Evolutionary conservation across 2,113 vertebrate species (phyloP).

Genomic region (Hippolais icterina): DNA sequence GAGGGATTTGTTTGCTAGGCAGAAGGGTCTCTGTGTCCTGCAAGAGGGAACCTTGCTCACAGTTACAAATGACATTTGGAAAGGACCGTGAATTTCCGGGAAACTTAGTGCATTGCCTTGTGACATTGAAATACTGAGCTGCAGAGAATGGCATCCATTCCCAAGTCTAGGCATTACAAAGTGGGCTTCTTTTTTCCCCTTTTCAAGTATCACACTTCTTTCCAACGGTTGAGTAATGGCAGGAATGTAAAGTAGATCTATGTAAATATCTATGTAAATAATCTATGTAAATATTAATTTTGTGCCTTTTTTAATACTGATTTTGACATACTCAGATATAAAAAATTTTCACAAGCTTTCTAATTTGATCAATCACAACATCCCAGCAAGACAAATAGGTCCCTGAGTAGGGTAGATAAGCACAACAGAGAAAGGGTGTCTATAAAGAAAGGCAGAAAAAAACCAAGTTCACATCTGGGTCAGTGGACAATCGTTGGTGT

Average conservation of each 20-base stretch:
- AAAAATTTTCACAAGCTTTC: slow-evolving; percentile 24
- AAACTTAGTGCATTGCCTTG: not conserved
- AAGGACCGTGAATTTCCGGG: not conserved
- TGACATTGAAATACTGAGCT: not conserved
- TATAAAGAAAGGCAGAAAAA: slow-evolving; percentile 33
- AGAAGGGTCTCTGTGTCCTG: not conserved
- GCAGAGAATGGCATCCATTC: not conserved
- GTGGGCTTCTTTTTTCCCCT: not conserved
- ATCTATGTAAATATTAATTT: not conserved
- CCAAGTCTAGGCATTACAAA: not conserved
- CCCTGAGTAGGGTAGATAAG: slow-evolving; percentile 26
- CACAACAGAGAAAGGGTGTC: slow-evolving; percentile 8
- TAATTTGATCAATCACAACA: slow-evolving; percentile 6
- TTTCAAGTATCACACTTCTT: not conserved
- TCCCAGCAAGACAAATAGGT: slow-evolving; percentile 30
- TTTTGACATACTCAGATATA: not conserved
- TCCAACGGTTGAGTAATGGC: not conserved
- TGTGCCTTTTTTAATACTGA: not conserved
- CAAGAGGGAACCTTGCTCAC: not conserved
- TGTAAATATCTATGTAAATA: not conserved
- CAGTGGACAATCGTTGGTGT: slow-evolving; percentile 47
- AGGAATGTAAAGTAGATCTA: not conserved
- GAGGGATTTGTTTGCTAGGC: not conserved
- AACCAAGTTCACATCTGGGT: slow-evolving; percentile 63
- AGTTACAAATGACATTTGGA: not conserved